Conservation (phyloP, 1,140 invertebrate genomes). For the Antheraea pernyi region DNA sequence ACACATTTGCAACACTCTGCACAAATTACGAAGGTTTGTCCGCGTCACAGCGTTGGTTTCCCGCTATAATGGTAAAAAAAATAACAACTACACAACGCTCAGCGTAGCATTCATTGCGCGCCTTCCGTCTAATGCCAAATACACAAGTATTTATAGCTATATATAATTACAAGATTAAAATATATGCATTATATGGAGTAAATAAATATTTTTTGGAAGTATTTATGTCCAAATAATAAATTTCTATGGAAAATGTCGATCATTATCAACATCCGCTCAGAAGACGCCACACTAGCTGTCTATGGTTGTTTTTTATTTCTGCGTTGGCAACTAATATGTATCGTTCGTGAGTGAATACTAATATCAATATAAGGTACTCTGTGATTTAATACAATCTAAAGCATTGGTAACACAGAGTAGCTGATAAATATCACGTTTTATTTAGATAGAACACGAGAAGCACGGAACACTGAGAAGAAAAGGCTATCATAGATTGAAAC, state of each 20-base stretch:
- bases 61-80: conserved; percentile 69
- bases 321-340: background rate
- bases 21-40: conserved; percentile 60
- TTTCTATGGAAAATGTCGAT: conserved; percentile 65
- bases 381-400: no score
- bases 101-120: conserved; percentile 22
- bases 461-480: no score
- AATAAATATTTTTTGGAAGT: conserved; percentile 12
- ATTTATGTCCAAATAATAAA: conserved; percentile 39
- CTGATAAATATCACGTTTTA: no score
- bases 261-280: conserved; percentile 72
- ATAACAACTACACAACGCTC: conserved; percentile 35
- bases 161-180: background rate
- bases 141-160: background rate
- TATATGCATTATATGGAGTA: conserved; percentile 3
- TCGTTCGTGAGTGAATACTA: no score
- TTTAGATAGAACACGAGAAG: no score
- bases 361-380: no score
- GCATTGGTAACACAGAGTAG: no score
- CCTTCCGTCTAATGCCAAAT: conserved; percentile 5
- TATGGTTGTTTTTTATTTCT: conserved; percentile 28
- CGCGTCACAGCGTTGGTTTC: conserved; percentile 74
- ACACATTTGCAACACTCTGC: conserved; percentile 47
- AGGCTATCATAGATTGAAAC: no score
- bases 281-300: conserved; percentile 63